These are phyloP conservation scores for Datnioides undecimradiatus DNA, from an alignment of 2,113 vertebrate genomes.

Conservation along the genomic window DNA sequence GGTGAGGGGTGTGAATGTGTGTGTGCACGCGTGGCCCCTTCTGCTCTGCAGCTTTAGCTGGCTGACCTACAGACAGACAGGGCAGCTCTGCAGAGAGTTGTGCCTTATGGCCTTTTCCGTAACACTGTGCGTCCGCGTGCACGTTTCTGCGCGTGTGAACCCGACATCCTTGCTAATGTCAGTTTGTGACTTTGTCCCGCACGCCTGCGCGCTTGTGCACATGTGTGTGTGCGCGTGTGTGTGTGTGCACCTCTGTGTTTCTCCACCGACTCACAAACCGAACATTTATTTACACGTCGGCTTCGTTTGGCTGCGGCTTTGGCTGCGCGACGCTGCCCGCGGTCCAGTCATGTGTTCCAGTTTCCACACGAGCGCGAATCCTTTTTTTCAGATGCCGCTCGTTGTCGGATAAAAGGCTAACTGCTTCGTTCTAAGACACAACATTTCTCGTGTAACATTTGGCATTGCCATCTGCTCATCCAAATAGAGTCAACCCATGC, in stretches of 20 bases:
- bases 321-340: not conserved
- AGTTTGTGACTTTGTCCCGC: too few species aligned
- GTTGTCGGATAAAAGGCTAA: not conserved
- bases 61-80: constrained; percentile 63
- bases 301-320: not conserved
- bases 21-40: constrained; percentile 52
- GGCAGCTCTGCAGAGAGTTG: constrained; percentile 41
- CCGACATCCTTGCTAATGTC: constrained; percentile 13
- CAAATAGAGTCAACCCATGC: constrained; percentile 33
- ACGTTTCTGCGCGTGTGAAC: constrained; percentile 3
- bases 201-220: too few species aligned
- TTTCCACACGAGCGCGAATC: not conserved
- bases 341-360: not conserved
- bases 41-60: constrained; percentile 58
- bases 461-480: constrained; percentile 40
- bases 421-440: not conserved
- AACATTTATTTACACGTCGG: not conserved
- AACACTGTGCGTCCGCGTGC: not conserved
- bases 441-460: constrained; percentile 21
- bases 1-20: constrained; percentile 7
- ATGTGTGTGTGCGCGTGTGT: not conserved
- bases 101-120: constrained; percentile 62
- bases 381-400: not conserved
- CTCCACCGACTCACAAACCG: not conserved
- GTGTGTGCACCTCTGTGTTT: not conserved